phyloP scores from a whole-genome alignment of 2,888 invertebrate genomes.

The Gryllus longicercus region DNA sequence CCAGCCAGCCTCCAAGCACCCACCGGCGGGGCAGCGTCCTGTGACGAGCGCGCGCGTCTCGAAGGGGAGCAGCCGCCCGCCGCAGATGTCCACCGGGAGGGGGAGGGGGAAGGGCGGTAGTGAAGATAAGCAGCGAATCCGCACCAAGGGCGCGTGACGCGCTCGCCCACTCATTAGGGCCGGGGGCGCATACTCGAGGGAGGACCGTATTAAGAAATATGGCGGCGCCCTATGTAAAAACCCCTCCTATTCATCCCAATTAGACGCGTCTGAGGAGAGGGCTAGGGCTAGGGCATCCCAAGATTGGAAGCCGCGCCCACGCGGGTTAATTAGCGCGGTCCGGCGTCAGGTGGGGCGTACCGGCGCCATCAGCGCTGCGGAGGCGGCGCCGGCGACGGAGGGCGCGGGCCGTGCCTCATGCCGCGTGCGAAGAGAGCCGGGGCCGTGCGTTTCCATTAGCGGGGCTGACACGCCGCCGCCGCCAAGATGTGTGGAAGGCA shows the following conservation, averaged over 20 bases:
- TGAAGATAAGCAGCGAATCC: neutral
- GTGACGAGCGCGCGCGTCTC: too few relatives aligned
- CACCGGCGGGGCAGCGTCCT: too few relatives aligned
- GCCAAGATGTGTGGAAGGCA: neutral
- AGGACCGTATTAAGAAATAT: neutral
- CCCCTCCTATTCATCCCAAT: neutral
- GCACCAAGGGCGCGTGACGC: neutral
- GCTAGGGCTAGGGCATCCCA: neutral
- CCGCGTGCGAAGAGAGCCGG: neutral
- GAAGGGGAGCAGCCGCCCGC: neutral
- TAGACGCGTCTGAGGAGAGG: neutral
- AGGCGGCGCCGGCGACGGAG: neutral
- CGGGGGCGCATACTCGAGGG: neutral
- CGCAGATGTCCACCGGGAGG: neutral
- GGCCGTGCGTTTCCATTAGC: neutral
- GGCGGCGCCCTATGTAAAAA: neutral
- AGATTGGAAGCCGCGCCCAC: neutral
- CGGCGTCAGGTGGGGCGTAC: neutral
- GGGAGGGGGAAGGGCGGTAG: neutral
- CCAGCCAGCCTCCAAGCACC: too few relatives aligned
- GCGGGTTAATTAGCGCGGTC: neutral
- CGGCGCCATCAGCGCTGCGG: neutral
- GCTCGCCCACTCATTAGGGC: neutral
- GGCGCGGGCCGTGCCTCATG: neutral
- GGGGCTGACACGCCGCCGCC: too few relatives aligned